Base-by-base conservation (phyloP, 2,797 vertebrate genomes). In the Microctenopoma stevenorrisi region DNA sequence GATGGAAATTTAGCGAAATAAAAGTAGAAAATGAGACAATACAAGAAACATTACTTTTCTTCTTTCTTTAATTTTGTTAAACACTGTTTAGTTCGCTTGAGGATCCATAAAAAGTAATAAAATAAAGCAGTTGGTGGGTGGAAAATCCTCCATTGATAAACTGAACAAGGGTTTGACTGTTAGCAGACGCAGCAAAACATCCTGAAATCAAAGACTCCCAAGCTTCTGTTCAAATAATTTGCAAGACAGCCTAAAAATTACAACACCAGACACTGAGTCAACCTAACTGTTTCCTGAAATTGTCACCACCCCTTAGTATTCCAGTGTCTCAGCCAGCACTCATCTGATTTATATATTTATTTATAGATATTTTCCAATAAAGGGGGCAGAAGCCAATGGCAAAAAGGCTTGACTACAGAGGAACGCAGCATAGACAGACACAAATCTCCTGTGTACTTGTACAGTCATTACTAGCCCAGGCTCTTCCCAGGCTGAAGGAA, bases 401-500 rank as follows among this genome's bases (percentile, higher is more conserved):
- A 18, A 42, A 67, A 28, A 37, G n/a, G 43, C 4, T 28, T 62
- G n/a, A 71, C 40, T 46, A 51, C 38, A 56, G 16, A 43, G 28
- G 62, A 55, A 52, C 1, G 18, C n/a, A 44, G 18, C 33, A 48
- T 26, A 64, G 50, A 52, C 15, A 35, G 10, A 3, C 25, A 6
- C 6, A 8, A 30, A n/a, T 79, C 50, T 38, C 33, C 53, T 14
- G 11, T 58, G 70, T 59, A 53, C 49, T 64, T 52, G 22, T 54
- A 51, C 57, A 52, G 64, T 33, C 48, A 61, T 30, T 18, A 60
- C n/a, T 8, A 13, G 30, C n/a, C 25, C 43, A 48, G 54, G 33
- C 37, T 38, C 12, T 13, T 30, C n/a, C 25, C 48, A 51, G 54
- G 33, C 37, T 33, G 30, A 52, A 66, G 55, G 68, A 87, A 75